Base-by-base conservation (phyloP, 1,140 invertebrate genomes). In the Brachionus koreanus region DNA sequence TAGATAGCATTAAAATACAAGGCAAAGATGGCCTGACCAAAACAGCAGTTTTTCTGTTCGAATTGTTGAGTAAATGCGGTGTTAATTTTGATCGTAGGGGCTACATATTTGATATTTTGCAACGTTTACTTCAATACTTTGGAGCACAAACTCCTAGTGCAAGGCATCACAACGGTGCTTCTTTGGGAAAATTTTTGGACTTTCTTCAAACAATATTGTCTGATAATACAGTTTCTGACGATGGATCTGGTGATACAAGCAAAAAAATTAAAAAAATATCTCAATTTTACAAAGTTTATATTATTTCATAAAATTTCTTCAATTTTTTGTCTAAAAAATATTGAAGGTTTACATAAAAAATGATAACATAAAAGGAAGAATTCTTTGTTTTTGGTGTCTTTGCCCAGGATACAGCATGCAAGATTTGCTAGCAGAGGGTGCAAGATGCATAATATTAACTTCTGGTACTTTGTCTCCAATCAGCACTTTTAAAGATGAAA, bases 341-440 rank as follows among this genome's bases (percentile, higher is more conserved):
- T 37, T 25, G 5, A 49, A 77, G 75, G 75, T 79, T 37, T 52
- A 79, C 16, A 61, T 79, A 25, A 79, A 79, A 79, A 57, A 61
- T 9, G 76, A 79, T 61, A 23, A 79, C 12, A n/a, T 61, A 16
- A 79, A 79, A 12, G 76, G 76, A 5, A 57, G 37, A 43, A 79
- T 94, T 13, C 89, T 98, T 1, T 94, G 92, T 87, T 97, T 95
- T 87, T 98, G 96, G 96, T 98, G 97, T 89, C 97, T 98, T 83
- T 96, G 94, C 90, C 94, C 97, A 9, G 94, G 94, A 23, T 87
- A 86, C 84, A 92, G 94, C 29, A 95, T 97, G 93, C 91, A 93
- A 85, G 92, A 94, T 85, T 88, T 98, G 74, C 86, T 93, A 37
- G 90, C 92, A 49, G 91, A 93, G 85, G 93, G 93, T 83, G 91